Evolutionary conservation across 2,113 vertebrate species (phyloP), one percentile per base, ranked within the genome.

Genomic region (Motacilla tschutschensis): DNA sequence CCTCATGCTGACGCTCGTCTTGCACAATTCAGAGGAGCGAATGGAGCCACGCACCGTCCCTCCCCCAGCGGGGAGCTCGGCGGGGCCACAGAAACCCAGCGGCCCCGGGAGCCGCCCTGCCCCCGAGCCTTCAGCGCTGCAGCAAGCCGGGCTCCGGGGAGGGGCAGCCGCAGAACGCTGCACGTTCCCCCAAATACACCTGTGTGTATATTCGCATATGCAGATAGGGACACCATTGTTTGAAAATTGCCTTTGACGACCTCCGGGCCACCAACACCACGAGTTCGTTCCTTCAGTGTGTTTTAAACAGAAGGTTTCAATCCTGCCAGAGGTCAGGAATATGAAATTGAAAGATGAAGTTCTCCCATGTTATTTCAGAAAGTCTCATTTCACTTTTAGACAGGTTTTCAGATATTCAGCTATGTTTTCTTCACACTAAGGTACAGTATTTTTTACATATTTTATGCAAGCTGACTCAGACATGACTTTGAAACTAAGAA

Each of bases 121-220:
- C 33, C 4, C 2, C 0, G 0, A 8, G 21, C 35, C 12, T 3
- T 4, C 1, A 2, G 36, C 55, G 41, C 59, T n/a, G 26, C 10
- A 8, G 22, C 12, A 1, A 9, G 7, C 1, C 0, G 0, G 20
- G 12, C 0, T 22, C 18, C 12, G 4, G 8, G 7, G 6, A 0
- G 4, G 3, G 4, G 2, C 54, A 57, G 72, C 16, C 46, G 4
- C 59, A 0, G 2, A 5, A 2, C 15, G 3, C 10, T 22, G 5
- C 55, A 12, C 19, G 4, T 5, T 5, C 8, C 7, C 19, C 22
- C 41, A 31, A 14, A 62, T 2, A 25, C n/a, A 10, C 17, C 0
- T 5, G 11, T 16, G 10, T 1, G 10, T 1, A 0, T 33, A 6
- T 53, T 41, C 44, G 36, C 22, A 38, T 13, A 6, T 13, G 14